Evolutionary conservation across 2,888 invertebrate genomes (phyloP).

Genomic region (Lasioglossum lativentre): DNA sequence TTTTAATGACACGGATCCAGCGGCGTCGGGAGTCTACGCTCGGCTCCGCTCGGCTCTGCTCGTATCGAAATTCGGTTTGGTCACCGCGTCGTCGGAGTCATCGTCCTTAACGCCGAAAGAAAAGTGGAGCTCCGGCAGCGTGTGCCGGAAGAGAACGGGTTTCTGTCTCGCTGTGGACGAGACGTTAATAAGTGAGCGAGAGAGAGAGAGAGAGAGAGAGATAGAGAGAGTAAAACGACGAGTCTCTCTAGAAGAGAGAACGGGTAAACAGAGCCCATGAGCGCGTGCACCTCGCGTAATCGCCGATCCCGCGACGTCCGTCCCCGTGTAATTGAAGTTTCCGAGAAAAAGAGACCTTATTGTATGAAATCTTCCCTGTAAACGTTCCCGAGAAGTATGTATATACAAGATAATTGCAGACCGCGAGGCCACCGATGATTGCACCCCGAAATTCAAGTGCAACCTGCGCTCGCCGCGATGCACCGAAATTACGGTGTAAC

Average conservation of each 20-base stretch:
- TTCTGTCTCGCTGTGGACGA: slow-evolving; percentile 24
- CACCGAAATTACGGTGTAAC: slow-evolving; percentile 4
- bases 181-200: slow-evolving; percentile 33
- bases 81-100: slow-evolving; percentile 72
- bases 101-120: slow-evolving; percentile 37
- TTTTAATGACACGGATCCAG: slow-evolving; percentile 79
- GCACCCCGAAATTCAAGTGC: neutral
- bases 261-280: neutral
- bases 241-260: neutral
- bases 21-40: slow-evolving; percentile 17
- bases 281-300: slow-evolving; percentile 31
- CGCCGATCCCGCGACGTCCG: slow-evolving; percentile 5
- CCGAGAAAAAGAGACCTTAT: neutral
- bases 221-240: neutral
- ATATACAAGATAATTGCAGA: slow-evolving; percentile 8
- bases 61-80: slow-evolving; percentile 58
- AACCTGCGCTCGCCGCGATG: neutral
- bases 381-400: neutral
- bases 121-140: slow-evolving; percentile 25
- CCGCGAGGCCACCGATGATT: neutral
- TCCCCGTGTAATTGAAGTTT: slow-evolving; percentile 41
- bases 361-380: neutral
- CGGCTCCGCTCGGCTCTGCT: neutral
- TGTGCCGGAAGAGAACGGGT: slow-evolving; percentile 22
- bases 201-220: no score